Percentiles rank a stretch among this genome's conserved stretches.
Conservation (phyloP, 1,140 invertebrate species). For the Pentalonia nigronervosa region DNA sequence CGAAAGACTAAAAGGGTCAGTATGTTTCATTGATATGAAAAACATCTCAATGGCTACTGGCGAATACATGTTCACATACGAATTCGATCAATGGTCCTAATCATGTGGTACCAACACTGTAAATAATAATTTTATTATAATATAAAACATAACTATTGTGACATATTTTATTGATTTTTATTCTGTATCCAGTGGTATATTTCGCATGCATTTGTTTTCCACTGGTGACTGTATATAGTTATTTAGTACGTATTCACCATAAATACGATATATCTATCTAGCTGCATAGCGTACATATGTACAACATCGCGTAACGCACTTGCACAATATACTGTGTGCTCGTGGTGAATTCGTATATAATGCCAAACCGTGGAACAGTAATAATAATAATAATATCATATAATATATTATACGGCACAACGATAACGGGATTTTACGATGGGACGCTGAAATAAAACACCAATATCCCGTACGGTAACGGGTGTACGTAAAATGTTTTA, state of each 20-base stretch:
- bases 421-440: not conserved
- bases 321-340: not conserved
- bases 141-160: not conserved
- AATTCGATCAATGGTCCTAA: not conserved
- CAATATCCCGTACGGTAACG: not conserved
- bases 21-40: not conserved
- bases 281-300: not conserved
- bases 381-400: not conserved
- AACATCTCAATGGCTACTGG: not conserved
- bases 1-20: not conserved
- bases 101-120: not conserved
- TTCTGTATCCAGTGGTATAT: not conserved
- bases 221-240: not conserved
- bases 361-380: not conserved
- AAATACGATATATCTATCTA: not conserved
- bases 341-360: not conserved
- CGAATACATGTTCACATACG: not conserved
- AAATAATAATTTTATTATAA: not conserved
- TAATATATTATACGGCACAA: not conserved
- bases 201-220: not conserved
- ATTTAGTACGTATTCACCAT: not conserved
- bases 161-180: not conserved
- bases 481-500: slow-evolving; percentile 10
- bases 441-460: not conserved
- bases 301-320: not conserved